These are phyloP conservation scores for Drosophila nr. perissopoda DNA, from an alignment of 2,888 invertebrate genomes.

Conservation along the genomic window DNA sequence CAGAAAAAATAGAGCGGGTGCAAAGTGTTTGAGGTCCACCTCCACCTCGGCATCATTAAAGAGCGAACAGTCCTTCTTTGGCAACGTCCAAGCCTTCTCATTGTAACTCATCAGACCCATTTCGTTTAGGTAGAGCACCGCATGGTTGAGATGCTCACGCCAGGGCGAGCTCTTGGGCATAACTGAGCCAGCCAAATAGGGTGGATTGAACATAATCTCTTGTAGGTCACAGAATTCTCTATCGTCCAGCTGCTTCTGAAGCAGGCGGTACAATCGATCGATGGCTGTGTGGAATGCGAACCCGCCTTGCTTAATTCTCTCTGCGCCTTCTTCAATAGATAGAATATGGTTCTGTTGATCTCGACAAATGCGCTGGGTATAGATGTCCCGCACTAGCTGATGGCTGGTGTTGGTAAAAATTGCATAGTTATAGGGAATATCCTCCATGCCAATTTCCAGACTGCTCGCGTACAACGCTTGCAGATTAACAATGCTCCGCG, in stretches of 20 bases:
- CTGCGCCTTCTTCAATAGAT: conserved; percentile 68
- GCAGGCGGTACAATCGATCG: conserved; percentile 74
- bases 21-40: conserved; percentile 82
- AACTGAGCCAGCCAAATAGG: conserved; percentile 47
- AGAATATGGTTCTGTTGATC: conserved; percentile 67
- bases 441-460: conserved; percentile 82
- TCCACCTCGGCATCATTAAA: conserved; percentile 69
- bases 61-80: conserved; percentile 75
- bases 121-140: conserved; percentile 69
- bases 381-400: conserved; percentile 71
- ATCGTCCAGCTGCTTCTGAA: conserved; percentile 69
- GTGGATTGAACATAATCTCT: conserved; percentile 74
- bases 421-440: conserved; percentile 77
- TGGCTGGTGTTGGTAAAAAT: conserved; percentile 72
- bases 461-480: conserved; percentile 76
- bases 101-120: conserved; percentile 73
- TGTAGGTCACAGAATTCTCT: conserved; percentile 80
- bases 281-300: conserved; percentile 81
- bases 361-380: conserved; percentile 73
- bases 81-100: conserved; percentile 73
- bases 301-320: conserved; percentile 74
- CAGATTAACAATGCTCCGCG: conserved; percentile 77
- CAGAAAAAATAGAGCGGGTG: conserved; percentile 77
- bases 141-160: conserved; percentile 73
- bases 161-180: conserved; percentile 73